phyloP scores from a whole-genome alignment of 2,888 invertebrate genomes.

The Melinaea menophilus region DNA sequence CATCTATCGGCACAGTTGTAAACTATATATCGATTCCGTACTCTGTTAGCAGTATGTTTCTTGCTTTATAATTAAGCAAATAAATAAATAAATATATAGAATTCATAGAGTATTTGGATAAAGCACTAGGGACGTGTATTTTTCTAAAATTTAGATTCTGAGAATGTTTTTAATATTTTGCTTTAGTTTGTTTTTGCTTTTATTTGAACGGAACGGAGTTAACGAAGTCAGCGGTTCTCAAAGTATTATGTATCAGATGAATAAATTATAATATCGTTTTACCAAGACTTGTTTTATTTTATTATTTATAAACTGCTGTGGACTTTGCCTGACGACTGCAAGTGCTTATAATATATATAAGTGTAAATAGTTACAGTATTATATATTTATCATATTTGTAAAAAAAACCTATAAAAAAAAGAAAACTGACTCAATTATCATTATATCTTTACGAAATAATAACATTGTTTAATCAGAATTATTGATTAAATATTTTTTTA shows the following conservation, averaged over 20 bases:
- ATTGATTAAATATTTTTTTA: no score
- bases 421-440: no score
- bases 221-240: slow-evolving; percentile 30
- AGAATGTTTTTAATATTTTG: slow-evolving; percentile 39
- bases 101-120: slow-evolving; percentile 52
- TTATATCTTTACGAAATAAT: no score
- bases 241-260: slow-evolving; percentile 48
- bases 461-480: no score
- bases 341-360: no score
- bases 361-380: no score
- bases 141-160: slow-evolving; percentile 65
- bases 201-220: slow-evolving; percentile 37
- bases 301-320: neutral
- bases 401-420: no score
- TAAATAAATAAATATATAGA: slow-evolving; percentile 23
- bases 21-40: slow-evolving; percentile 1
- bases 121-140: slow-evolving; percentile 77
- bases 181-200: slow-evolving; percentile 60
- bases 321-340: neutral
- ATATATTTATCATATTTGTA: no score
- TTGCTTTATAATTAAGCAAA: slow-evolving; percentile 11
- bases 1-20: neutral
- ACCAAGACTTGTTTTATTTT: slow-evolving; percentile 41
- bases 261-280: slow-evolving; percentile 61
- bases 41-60: slow-evolving; percentile 22